These are phyloP conservation scores for Myoxocephalus aenaeus DNA, from an alignment of 2,797 vertebrate species.

Conservation along the genomic window DNA sequence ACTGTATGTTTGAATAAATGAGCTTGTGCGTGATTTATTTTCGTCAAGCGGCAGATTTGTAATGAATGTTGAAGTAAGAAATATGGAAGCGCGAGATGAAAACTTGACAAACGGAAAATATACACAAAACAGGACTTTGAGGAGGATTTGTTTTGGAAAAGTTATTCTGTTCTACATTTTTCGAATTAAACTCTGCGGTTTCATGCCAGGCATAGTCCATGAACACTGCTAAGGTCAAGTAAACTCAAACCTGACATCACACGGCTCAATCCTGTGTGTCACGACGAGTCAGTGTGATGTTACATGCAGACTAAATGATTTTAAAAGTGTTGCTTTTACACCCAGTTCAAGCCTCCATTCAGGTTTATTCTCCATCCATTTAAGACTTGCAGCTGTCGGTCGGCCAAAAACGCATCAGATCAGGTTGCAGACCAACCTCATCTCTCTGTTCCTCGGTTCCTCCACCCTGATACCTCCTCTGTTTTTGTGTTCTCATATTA, in stretches of 20 bases:
- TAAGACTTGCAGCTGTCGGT: conserved; percentile 79
- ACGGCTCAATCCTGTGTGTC: neutral
- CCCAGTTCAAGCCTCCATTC: conserved; percentile 27
- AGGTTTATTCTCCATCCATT: conserved; percentile 48
- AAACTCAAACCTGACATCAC: conserved; percentile 23
- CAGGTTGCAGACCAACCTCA: conserved; percentile 69
- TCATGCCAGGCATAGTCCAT: neutral
- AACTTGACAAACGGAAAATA: conserved; percentile 42
- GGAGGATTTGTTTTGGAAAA: neutral
- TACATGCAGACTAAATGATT: neutral
- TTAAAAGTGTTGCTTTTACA: neutral
- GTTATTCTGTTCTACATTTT: neutral
- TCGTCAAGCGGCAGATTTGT: conserved; percentile 32
- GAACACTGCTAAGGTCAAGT: conserved; percentile 7
- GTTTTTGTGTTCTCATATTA: conserved; percentile 67
- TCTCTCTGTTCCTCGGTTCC: conserved; percentile 54
- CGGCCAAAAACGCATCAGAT: conserved; percentile 73
- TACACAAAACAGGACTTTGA: neutral
- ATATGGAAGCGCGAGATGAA: conserved; percentile 23
- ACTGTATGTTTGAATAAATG: conserved; percentile 42
- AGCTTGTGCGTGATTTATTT: conserved; percentile 17
- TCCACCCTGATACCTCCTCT: conserved; percentile 42
- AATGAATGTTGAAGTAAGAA: conserved; percentile 36
- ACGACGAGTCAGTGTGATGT: neutral
- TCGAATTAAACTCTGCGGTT: neutral